phyloP scores from a whole-genome alignment of 2,888 invertebrate genomes.

The Rotaria sp. region DNA sequence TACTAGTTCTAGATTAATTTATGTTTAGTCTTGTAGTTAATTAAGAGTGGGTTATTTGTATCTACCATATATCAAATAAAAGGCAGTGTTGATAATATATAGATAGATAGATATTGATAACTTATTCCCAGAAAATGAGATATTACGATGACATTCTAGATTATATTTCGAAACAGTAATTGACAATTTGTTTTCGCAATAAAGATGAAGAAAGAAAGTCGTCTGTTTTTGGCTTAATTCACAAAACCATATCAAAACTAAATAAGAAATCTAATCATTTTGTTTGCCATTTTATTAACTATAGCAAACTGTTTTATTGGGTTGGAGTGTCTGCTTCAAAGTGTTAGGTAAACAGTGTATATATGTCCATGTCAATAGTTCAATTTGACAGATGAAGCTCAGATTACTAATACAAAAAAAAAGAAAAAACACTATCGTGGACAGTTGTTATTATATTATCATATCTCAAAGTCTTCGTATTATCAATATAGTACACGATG shows the following conservation, averaged over 20 bases:
- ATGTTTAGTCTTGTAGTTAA: background rate
- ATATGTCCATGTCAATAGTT: background rate
- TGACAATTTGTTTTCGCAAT: no score
- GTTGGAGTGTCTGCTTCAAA: background rate
- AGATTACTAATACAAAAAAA: background rate
- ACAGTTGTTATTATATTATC: no score
- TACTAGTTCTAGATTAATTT: background rate
- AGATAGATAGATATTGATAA: background rate
- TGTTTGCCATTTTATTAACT: background rate
- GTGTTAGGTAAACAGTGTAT: background rate
- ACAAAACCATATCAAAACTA: background rate
- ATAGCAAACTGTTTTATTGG: background rate
- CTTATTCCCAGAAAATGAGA: background rate
- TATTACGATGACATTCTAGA: background rate
- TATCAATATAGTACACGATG: no score
- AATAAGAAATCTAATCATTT: background rate
- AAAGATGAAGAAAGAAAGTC: no score
- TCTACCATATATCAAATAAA: background rate
- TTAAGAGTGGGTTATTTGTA: background rate
- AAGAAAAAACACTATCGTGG: no score
- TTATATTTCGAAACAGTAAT: no score
- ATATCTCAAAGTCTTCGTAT: no score
- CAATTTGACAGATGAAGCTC: background rate
- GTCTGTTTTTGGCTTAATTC: no score
- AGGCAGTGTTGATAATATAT: background rate